These are phyloP conservation scores for Heliconius hortense DNA, from an alignment of 2,888 invertebrate genomes.

Conservation along the genomic window DNA sequence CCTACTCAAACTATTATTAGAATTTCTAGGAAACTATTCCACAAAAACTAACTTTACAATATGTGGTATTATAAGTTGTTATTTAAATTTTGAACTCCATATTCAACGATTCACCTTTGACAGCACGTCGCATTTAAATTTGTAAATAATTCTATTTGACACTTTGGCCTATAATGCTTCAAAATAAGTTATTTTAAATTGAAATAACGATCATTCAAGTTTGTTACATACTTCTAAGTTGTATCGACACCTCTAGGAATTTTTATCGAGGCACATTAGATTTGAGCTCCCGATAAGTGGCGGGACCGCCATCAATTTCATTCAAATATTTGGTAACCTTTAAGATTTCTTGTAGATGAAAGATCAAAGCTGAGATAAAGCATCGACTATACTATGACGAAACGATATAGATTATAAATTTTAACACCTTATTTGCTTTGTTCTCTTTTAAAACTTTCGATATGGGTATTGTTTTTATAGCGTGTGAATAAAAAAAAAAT, in stretches of 20 bases:
- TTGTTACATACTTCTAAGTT: constrained; percentile 64
- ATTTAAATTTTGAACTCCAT: constrained; percentile 43
- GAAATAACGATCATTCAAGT: constrained; percentile 54
- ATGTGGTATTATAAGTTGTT: constrained; percentile 21
- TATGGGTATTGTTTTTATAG: constrained; percentile 41
- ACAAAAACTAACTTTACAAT: constrained; percentile 42
- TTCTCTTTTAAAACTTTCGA: not conserved
- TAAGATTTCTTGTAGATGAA: constrained; percentile 75
- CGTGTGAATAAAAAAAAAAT: constrained; percentile 35
- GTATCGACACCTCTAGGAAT: constrained; percentile 82
- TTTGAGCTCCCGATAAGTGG: constrained; percentile 68
- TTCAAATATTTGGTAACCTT: constrained; percentile 78
- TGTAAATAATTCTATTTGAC: constrained; percentile 39
- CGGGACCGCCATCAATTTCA: constrained; percentile 76
- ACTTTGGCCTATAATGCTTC: constrained; percentile 39
- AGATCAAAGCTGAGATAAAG: constrained; percentile 71
- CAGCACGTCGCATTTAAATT: constrained; percentile 38
- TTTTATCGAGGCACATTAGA: constrained; percentile 71
- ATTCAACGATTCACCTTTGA: constrained; percentile 28
- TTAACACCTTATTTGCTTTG: constrained; percentile 25
- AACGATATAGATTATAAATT: constrained; percentile 22
- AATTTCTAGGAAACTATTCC: constrained; percentile 47
- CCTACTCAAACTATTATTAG: constrained; percentile 67
- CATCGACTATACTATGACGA: constrained; percentile 10
- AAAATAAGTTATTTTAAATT: constrained; percentile 53